Conservation (phyloP, 2,888 invertebrate genomes). For the Heliconius charithonia region DNA sequence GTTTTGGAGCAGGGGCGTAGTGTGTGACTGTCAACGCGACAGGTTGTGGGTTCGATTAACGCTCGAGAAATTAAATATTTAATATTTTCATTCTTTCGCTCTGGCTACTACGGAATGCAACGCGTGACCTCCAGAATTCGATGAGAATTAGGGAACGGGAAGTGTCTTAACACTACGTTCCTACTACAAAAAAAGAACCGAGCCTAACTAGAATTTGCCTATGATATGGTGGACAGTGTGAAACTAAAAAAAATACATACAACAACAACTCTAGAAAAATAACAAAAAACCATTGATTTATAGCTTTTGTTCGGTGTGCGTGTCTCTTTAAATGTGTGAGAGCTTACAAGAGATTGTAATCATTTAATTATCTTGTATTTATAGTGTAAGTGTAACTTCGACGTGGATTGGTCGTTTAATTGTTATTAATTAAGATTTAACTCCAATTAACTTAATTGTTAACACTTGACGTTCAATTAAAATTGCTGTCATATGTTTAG, state of each 20-base stretch:
- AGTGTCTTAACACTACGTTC: too few relatives aligned
- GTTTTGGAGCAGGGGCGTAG: background rate
- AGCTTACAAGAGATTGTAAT: conserved; percentile 43
- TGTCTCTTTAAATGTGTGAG: conserved; percentile 43
- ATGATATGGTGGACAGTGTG: background rate
- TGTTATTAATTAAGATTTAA: conserved; percentile 38
- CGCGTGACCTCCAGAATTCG: too few relatives aligned
- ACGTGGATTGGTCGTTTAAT: conserved; percentile 44
- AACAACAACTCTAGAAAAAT: background rate
- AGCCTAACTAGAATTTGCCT: too few relatives aligned
- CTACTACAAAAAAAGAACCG: background rate
- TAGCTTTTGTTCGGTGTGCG: conserved; percentile 53
- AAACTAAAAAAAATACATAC: background rate
- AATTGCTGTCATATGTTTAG: conserved; percentile 17
- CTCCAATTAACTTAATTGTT: conserved; percentile 19
- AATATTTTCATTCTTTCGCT: too few relatives aligned
- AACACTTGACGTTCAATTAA: conserved; percentile 15
- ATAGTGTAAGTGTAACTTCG: conserved; percentile 40
- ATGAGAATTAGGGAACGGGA: too few relatives aligned
- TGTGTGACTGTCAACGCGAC: background rate
- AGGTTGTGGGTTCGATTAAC: background rate
- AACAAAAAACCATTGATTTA: conserved; percentile 56
- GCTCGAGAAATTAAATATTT: background rate
- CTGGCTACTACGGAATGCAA: background rate
- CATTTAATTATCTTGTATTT: conserved; percentile 49